Evolutionary conservation across 1,140 invertebrate species (phyloP), one percentile per base, ranked within the genome.

Genomic region (Capitella teleta): DNA sequence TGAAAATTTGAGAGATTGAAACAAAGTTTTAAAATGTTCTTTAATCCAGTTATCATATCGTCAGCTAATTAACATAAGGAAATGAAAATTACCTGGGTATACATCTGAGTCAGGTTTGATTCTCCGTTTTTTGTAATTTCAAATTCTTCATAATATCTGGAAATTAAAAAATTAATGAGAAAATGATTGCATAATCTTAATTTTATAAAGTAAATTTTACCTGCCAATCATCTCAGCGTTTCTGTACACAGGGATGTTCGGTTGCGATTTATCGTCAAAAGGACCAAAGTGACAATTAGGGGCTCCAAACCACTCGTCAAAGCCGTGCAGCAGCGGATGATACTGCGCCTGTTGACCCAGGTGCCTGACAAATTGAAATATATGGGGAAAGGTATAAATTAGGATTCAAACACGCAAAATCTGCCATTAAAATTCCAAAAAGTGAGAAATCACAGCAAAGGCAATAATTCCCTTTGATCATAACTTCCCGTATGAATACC

Each of bases 241-340:
- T 40, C 53, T 50, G 57, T 64, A 72, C 8, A 72, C 59, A 4
- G 70, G 61, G 37, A 72, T 69, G 52, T 72, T 72, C 2, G 70
- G 70, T n/a, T 57, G 62, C 19, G 16, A 41, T 43, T 57, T 57
- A 30, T 67, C 56, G 41, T 66, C 51, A 54, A 65, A 68, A n/a
- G 75, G 75, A 12, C 66, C 66, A 53, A 70, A 71, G 50, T 72
- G 70, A 37, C 61, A 62, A 45, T 73, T 69, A 2, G 70, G 70
- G 10, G 66, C 49, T 5, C 70, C 70, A 53, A 61, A 72, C 54
- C 67, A 72, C 43, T 61, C 59, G 42, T 72, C 60, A 57, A 73
- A 73, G 23, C 70, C 70, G 55, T 73, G 67, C 10, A 50, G 58
- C 23, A 67, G 43, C 3, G 70, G 70, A 49, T 70, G 65, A 37